These are phyloP conservation scores for Scomber japonicus DNA, from an alignment of 2,113 vertebrate species.

Conservation along the genomic window DNA sequence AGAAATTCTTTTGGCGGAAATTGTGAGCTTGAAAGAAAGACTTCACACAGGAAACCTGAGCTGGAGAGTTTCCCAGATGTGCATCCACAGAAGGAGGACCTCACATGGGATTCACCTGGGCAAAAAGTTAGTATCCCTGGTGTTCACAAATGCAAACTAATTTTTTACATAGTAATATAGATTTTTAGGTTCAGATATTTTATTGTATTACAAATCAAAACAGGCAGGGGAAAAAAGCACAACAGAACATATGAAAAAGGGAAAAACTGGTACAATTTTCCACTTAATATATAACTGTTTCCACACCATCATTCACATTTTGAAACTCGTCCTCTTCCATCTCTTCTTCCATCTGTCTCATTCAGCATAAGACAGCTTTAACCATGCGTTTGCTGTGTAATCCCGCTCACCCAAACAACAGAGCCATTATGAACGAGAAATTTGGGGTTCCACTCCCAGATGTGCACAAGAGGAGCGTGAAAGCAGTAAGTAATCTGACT, in stretches of 20 bases:
- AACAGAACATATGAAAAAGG: neutral
- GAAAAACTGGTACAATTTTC: neutral
- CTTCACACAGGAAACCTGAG: conserved; percentile 80
- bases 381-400: conserved; percentile 82
- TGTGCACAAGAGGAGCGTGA: conserved; percentile 78
- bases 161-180: neutral
- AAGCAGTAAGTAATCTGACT: conserved; percentile 82
- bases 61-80: conserved; percentile 70
- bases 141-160: neutral
- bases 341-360: neutral
- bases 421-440: conserved; percentile 76
- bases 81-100: conserved; percentile 20
- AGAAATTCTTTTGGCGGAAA: neutral
- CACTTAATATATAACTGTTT: neutral
- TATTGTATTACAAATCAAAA: neutral
- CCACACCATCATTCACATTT: neutral
- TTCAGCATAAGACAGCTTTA: conserved; percentile 84
- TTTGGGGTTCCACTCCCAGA: conserved; percentile 84
- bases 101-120: conserved; percentile 53
- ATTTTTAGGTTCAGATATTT: neutral
- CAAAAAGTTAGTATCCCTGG: conserved; percentile 81
- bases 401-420: conserved; percentile 77
- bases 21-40: conserved; percentile 11
- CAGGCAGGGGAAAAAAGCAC: neutral
- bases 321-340: conserved; percentile 46